Evolutionary conservation across 2,888 invertebrate genomes (phyloP), one percentile per base, ranked within the genome.

Genomic region (Netelia fuscicornis): DNA sequence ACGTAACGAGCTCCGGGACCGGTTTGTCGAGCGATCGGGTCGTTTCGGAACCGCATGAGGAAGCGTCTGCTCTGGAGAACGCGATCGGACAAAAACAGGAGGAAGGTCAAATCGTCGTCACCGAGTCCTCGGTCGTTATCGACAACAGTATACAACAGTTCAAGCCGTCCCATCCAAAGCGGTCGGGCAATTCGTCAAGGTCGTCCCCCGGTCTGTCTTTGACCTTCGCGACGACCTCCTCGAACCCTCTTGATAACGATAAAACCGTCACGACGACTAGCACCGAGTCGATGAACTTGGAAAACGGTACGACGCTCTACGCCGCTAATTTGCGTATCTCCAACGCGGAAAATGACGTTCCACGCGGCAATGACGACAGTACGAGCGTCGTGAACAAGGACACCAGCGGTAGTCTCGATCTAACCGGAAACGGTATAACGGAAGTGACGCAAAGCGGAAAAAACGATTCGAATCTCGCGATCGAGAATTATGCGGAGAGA

Each of bases 111-210:
- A 85, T 88, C 9, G 71, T 89, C 10, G 87, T 90, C 0, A 91
- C 91, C 0, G 91, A 92, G 75, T 83, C 92, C 1, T 90, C 91
- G 2, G 88, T 89, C n/a, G 87, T 81, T 9, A 83, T 91, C 17
- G 91, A 92, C 56, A 92, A 92, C 56, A 91, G 88, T 48, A 90
- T 90, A n/a, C 90, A 90, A n/a, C 90, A 90, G 60, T 86, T 91
- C 2, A 91, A 91, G 42, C 83, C 90, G 3, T 85, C 72, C 2
- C 76, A 90, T 48, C 75, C 85, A 8, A 91, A 91, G 37, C 87
- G 90, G 62, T 85, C 88, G 1, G 87, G 87, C 10, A 87, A 87
- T 58, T 37, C 71, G 3, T 82, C 86, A n/a, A 87, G 67, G 81
- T 81, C 58, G 9, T 17, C 48, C 48, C 23, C 30, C 30, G 30